Base-by-base conservation (phyloP, 2,888 invertebrate species). In the Alentia gelatinosa region DNA sequence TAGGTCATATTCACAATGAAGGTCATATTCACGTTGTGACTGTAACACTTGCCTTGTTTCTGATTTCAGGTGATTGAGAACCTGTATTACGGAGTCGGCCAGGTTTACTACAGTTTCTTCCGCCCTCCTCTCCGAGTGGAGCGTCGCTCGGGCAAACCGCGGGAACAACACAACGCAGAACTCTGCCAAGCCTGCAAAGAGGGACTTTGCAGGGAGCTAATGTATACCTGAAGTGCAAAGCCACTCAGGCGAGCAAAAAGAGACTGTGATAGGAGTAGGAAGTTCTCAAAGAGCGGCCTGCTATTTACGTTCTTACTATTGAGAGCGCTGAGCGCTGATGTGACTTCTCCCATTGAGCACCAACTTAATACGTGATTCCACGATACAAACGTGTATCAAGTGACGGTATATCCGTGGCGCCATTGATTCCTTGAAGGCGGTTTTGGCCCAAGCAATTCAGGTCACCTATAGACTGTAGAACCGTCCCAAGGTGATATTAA, bases 111-210 rank as follows among this genome's bases (percentile, higher is more conserved):
- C 92, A 96, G 96, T 9, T 96, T 96, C 92, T 94, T 95, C 5
- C 94, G 95, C 30, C 95, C 95, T n/a, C 95, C 96, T 5, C 94
- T 96, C 35, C 94, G 96, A 68, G 95, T 95, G 90, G 95, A 95
- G 92, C 93, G 96, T 47, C 95, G 96, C 39, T 94, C 95, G 42
- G 96, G 96, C 5, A 96, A 96, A 93, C 96, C 96, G 3, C 93
- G 96, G 37, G 96, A 96, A 89, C 96, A 96, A 86, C 96, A 96
- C 93, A 96, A 96, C 92, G 93, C 95, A 3, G 95, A 95, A 30
- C 94, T 96, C 42, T 96, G 96, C 92, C 96, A 96, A 93, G 96
- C 96, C 1, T 96, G 96, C 92, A 95, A 95, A 91, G 96, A 96
- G 91, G 96, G 96, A 12, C 90, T 92, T 37, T 93, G 93, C 56